Conservation (phyloP, 2,888 invertebrate species). For the Xestia xanthographa region DNA sequence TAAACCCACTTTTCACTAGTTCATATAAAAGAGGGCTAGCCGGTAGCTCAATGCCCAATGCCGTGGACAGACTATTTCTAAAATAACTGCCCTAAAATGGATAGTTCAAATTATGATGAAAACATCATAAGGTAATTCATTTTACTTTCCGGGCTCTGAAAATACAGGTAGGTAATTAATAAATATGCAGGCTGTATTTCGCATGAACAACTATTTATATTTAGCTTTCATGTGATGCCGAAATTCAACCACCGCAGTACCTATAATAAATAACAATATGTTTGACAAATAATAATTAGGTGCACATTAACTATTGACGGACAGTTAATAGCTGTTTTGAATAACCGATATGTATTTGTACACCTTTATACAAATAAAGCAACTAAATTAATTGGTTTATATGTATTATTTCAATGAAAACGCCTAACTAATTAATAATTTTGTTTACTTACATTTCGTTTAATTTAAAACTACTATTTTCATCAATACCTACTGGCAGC, state of each 20-base stretch:
- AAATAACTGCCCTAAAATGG: not conserved
- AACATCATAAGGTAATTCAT: not conserved
- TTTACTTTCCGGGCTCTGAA: not conserved
- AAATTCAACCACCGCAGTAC: not conserved
- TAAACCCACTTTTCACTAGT: not conserved
- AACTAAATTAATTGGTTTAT: not conserved
- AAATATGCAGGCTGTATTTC: not conserved
- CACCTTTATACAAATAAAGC: not conserved
- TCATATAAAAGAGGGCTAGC: not conserved
- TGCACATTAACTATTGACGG: not conserved
- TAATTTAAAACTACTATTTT: not conserved
- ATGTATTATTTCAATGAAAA: not conserved
- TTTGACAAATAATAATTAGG: slow-evolving; percentile 8
- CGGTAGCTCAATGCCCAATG: not conserved
- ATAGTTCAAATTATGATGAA: not conserved
- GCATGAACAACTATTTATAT: not conserved
- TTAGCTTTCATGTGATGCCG: not conserved
- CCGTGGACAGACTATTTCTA: not conserved
- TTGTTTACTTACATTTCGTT: not conserved
- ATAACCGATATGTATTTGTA: not conserved
- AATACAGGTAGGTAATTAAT: not conserved
- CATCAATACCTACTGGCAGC: not conserved
- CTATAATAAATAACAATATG: not conserved
- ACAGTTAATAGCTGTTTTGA: slow-evolving; percentile 8
- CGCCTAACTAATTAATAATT: not conserved